Evolutionary conservation across 37 sponge, comb jelly and placozoan species (phyloP).

Genomic region (Cliona cf. orientalis): DNA sequence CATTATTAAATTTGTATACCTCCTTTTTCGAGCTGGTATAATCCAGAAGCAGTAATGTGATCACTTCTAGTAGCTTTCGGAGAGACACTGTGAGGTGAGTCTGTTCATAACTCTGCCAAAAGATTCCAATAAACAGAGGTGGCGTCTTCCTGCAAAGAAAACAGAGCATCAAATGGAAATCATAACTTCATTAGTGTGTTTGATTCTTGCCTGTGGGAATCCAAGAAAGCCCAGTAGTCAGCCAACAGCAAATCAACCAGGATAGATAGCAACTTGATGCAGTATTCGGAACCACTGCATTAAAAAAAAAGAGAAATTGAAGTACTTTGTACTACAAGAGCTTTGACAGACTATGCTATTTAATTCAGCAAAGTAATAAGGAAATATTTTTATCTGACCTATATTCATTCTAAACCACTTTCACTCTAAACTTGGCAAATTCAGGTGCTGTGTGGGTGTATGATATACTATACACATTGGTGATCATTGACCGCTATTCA

Average conservation of each 20-base stretch:
- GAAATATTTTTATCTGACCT: background rate
- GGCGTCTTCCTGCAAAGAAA: background rate
- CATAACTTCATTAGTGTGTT: background rate
- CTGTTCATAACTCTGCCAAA: conserved; percentile 8
- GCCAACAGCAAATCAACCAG: conserved; percentile 31
- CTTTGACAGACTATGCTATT: too few species aligned
- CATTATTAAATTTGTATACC: background rate
- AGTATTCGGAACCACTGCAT: background rate
- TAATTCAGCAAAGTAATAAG: too few species aligned
- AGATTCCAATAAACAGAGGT: conserved; percentile 35
- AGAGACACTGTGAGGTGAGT: conserved; percentile 12
- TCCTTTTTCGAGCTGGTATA: background rate
- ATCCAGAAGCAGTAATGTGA: background rate
- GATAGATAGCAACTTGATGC: background rate
- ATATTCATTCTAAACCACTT: too few species aligned
- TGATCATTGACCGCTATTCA: too few species aligned
- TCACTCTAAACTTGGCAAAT: too few species aligned
- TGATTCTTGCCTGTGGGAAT: background rate
- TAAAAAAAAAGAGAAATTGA: background rate
- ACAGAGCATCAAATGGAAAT: background rate
- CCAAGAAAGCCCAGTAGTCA: conserved; percentile 23
- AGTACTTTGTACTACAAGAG: too few species aligned
- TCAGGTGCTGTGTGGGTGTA: too few species aligned
- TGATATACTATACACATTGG: too few species aligned
- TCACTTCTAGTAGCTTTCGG: conserved; percentile 12